Percentiles rank a stretch among this genome's conserved stretches.
Evolutionary conservation across 2,888 invertebrate genomes (phyloP).

Genomic region (Standfussiana lucernea): DNA sequence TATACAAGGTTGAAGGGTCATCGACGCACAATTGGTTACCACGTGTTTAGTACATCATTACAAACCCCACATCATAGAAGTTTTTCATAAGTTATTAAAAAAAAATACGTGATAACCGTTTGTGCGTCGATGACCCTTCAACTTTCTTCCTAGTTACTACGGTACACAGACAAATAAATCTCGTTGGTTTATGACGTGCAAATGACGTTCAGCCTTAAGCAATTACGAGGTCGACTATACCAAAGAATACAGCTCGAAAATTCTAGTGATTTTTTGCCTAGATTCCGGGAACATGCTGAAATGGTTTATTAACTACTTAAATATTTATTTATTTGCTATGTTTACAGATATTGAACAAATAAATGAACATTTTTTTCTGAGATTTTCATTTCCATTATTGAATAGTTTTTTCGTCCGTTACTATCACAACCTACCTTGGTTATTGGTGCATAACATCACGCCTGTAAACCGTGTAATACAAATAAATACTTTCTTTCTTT

Average conservation of each 20-base stretch:
- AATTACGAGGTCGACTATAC: not conserved
- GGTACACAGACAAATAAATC: not conserved
- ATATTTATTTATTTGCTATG: not conserved
- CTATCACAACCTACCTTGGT: not conserved
- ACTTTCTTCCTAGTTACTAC: no score
- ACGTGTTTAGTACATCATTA: no score
- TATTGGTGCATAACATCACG: no score
- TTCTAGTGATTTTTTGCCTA: not conserved
- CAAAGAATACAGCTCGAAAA: not conserved
- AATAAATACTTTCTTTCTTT: no score
- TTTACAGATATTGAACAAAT: constrained; percentile 18
- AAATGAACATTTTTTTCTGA: constrained; percentile 3
- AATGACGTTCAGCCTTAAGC: not conserved
- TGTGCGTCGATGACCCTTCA: no score
- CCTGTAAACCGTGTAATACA: no score
- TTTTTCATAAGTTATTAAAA: no score
- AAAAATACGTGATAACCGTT: no score
- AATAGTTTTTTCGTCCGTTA: not conserved
- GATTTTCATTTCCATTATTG: not conserved
- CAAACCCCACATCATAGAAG: no score
- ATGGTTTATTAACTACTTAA: not conserved
- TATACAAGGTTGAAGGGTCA: no score
- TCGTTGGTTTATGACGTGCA: not conserved
- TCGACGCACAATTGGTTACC: no score
- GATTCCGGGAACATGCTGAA: not conserved